These are phyloP conservation scores for Prosopocoilus inquinatus DNA, from an alignment of 2,888 invertebrate species.

Conservation along the genomic window DNA sequence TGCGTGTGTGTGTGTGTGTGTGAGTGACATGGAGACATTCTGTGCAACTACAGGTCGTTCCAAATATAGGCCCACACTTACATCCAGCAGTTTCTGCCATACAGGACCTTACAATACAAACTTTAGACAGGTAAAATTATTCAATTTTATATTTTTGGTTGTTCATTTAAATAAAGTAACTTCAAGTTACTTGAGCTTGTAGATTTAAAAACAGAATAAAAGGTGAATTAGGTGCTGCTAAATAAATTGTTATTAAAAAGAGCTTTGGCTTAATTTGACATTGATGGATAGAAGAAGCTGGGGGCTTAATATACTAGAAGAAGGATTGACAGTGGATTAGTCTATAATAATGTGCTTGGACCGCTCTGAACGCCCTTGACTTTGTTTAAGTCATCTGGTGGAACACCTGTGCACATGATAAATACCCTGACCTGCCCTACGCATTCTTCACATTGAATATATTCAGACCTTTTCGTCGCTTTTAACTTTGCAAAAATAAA, in stretches of 20 bases:
- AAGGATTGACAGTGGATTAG: too few species aligned
- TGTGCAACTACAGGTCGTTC: slow-evolving; percentile 57
- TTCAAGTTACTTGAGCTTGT: too few species aligned
- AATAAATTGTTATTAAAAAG: too few species aligned
- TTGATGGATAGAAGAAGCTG: too few species aligned
- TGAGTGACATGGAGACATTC: slow-evolving; percentile 60
- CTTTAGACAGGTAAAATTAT: slow-evolving; percentile 26
- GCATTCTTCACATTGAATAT: slow-evolving; percentile 11
- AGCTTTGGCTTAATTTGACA: too few species aligned
- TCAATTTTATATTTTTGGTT: too few species aligned
- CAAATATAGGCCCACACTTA: slow-evolving; percentile 62
- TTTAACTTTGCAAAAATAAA: neutral
- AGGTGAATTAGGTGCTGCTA: too few species aligned
- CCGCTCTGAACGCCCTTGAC: slow-evolving; percentile 15
- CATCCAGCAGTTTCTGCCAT: slow-evolving; percentile 61
- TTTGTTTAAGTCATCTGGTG: slow-evolving; percentile 15
- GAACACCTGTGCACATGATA: slow-evolving; percentile 18
- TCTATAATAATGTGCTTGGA: neutral
- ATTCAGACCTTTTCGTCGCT: neutral
- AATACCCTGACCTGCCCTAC: slow-evolving; percentile 15
- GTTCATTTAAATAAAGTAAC: too few species aligned
- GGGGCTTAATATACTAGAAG: too few species aligned
- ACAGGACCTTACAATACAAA: slow-evolving; percentile 37
- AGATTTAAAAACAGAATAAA: too few species aligned
- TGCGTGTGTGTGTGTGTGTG: too few species aligned